These are phyloP conservation scores for Ctenosaura bakeri DNA, from an alignment of 2,797 vertebrate genomes.

Conservation along the genomic window DNA sequence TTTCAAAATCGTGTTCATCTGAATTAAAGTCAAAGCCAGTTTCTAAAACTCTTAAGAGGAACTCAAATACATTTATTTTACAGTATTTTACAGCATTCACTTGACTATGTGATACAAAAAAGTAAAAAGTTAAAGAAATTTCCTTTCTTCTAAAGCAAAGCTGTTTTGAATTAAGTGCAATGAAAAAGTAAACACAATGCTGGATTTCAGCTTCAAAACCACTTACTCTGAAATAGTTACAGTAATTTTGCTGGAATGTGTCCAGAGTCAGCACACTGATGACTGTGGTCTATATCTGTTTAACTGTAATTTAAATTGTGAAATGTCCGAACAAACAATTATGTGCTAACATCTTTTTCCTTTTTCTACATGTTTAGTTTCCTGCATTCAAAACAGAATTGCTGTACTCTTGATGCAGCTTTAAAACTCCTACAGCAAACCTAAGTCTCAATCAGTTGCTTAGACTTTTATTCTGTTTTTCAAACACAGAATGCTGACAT, in stretches of 20 bases:
- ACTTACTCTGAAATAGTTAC: conserved; percentile 37
- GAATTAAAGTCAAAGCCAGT: not conserved
- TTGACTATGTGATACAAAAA: not conserved
- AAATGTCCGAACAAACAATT: conserved; percentile 39
- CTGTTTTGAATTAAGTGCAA: conserved; percentile 39
- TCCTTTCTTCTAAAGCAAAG: not conserved
- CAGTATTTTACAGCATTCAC: not conserved
- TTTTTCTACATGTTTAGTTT: conserved; percentile 51
- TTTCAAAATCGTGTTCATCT: not conserved
- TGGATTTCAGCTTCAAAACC: conserved; percentile 6
- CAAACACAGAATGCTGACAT: not conserved
- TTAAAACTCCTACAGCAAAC: not conserved
- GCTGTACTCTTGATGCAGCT: not conserved
- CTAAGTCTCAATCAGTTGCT: not conserved
- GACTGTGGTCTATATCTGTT: conserved; percentile 49
- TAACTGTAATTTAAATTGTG: conserved; percentile 59
- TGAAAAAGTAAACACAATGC: conserved; percentile 26
- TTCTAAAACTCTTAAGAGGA: not conserved
- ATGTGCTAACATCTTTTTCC: conserved; percentile 56
- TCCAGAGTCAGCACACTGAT: conserved; percentile 19
- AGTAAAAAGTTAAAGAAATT: not conserved
- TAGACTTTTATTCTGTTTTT: not conserved
- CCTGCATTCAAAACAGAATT: conserved; percentile 40
- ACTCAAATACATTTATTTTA: not conserved
- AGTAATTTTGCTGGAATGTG: conserved; percentile 21